Evolutionary conservation across 2,797 vertebrate genomes (phyloP), one percentile per base, ranked within the genome.

Genomic region (Macroramphosus scolopax): DNA sequence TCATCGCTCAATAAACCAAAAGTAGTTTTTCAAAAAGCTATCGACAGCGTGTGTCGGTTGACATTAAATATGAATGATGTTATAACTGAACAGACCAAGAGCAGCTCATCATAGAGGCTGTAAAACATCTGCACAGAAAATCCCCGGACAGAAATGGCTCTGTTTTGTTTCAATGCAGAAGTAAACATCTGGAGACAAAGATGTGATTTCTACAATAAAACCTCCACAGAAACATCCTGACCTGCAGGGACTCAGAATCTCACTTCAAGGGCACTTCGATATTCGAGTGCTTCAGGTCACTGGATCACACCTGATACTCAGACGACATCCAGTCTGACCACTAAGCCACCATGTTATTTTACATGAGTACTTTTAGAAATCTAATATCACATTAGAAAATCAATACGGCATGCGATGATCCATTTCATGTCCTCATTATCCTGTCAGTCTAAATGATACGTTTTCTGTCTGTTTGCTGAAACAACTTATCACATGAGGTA

Each of bases 341-440:
- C 20, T 3, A 22, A 22, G 20, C 6, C 20, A 22, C 20, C 3
- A 22, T 22, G 20, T 22, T 22, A 22, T n/a, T n/a, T n/a, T n/a
- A n/a, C n/a, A n/a, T n/a, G 6, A 22, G 20, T 22, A 9, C 32
- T 4, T 25, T 57, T 5, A 34, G 31, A 56, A 53, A 68, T 35
- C 20, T 3, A 50, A 46, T 26, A 31, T 12, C 25, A 10, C 17
- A 29, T 52, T 37, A 14, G 44, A 28, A 51, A 50, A 67, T 67
- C 26, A 41, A 67, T 54, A 37, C 41, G 25, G 24, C 5, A 25
- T 22, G 22, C 18, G 8, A 20, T 22, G 40, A 45, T 22, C 25
- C 5, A 24, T 44, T 5, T 2, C 11, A 36, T 13, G 6, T 30
- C 24, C 40, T 8, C 13, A 37, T 15, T 5, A 36, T 32, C 32